A percentile compares a stretch with the other conserved stretches of the same genome.
Evolutionary conservation across 2,797 vertebrate genomes (phyloP).

Genomic region (Avahi laniger): DNA sequence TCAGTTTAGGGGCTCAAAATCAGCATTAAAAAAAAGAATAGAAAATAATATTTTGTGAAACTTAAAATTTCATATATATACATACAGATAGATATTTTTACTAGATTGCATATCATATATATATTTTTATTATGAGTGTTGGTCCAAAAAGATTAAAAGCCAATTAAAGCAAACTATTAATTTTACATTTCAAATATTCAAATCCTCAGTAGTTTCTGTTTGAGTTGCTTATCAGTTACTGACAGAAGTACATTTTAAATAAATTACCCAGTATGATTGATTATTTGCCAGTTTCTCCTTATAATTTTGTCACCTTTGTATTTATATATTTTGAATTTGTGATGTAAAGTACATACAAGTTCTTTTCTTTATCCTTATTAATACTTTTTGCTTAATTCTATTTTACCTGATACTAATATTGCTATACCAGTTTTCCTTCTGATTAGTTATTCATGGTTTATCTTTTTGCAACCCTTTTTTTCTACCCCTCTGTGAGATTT

Average conservation of each 20-base stretch:
- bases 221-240: neutral
- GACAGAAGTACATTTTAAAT: conserved; percentile 23
- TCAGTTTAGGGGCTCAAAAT: neutral
- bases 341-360: neutral
- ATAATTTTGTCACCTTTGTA: neutral
- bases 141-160: conserved; percentile 5
- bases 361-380: neutral
- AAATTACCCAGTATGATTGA: neutral
- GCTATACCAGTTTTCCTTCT: neutral
- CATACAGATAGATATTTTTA: neutral
- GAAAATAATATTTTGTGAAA: neutral
- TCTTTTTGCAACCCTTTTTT: neutral
- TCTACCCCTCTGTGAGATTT: neutral
- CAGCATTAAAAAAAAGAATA: neutral
- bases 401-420: neutral
- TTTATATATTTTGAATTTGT: conserved; percentile 2
- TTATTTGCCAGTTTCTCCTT: conserved; percentile 1
- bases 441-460: neutral
- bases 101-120: neutral
- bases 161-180: neutral
- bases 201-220: conserved; percentile 3
- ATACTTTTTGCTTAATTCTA: neutral
- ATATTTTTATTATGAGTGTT: neutral
- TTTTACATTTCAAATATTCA: neutral
- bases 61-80: neutral